Conservation (phyloP, 2,113 vertebrate species). For the Pampusana beccarii region DNA sequence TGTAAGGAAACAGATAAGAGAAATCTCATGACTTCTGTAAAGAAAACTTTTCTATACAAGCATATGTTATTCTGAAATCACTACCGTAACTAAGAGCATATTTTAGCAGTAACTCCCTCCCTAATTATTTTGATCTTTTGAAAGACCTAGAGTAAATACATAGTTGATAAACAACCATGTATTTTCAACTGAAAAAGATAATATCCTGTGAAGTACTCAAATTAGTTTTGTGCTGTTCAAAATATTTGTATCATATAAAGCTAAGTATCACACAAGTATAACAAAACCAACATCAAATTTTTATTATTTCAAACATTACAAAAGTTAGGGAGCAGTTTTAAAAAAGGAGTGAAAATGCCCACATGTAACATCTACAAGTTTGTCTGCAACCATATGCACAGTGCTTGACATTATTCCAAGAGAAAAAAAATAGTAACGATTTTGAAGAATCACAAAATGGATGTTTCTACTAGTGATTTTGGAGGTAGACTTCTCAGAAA, state of each 20-base stretch:
- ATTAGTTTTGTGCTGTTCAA: not conserved
- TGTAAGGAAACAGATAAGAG: not conserved
- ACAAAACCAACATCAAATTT: not conserved
- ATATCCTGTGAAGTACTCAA: not conserved
- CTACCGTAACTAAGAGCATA: not conserved
- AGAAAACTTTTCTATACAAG: not conserved
- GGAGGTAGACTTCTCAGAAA: not conserved
- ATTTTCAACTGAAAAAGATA: not conserved
- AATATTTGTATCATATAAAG: not conserved
- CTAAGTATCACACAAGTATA: not conserved
- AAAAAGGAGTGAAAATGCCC: not conserved
- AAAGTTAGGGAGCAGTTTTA: not conserved
- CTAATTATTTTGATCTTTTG: not conserved
- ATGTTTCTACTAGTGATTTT: not conserved
- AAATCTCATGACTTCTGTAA: not conserved
- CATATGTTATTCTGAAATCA: not conserved
- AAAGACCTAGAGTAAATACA: not conserved
- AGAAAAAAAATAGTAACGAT: not conserved
- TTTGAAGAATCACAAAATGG: not conserved
- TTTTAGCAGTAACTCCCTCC: not conserved
- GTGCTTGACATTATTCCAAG: not conserved
- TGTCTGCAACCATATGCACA: not conserved
- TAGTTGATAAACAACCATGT: not conserved
- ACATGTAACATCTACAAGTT: not conserved
- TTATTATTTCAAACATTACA: constrained; percentile 47